phyloP scores from a whole-genome alignment of 1,140 invertebrate genomes.

The Drosophila ambigua region DNA sequence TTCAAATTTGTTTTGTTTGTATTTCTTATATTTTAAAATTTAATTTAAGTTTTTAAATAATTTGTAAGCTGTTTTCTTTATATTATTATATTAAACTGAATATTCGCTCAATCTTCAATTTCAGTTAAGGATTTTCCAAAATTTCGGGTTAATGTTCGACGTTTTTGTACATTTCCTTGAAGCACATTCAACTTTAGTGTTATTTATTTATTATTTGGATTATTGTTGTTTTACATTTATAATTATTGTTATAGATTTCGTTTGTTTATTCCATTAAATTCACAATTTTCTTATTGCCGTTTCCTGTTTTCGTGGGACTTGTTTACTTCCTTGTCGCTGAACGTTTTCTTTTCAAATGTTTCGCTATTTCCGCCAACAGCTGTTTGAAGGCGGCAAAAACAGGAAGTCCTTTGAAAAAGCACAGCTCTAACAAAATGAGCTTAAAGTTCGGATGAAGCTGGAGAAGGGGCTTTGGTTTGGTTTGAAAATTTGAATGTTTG shows the following conservation, averaged over 20 bases:
- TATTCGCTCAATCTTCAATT: not conserved
- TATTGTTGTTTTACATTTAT: no score
- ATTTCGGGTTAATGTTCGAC: no score
- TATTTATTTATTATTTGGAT: no score
- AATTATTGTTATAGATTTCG: no score
- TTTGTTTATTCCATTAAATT: no score
- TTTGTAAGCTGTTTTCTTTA: no score
- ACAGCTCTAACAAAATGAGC: slow-evolving; percentile 15
- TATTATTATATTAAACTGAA: no score
- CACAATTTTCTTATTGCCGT: not conserved
- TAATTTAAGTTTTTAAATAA: not conserved
- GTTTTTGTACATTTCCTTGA: no score
- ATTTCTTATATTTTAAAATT: not conserved
- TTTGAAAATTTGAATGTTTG: not conserved
- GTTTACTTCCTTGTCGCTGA: slow-evolving; percentile 66
- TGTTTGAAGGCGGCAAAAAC: slow-evolving; percentile 29
- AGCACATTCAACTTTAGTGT: no score
- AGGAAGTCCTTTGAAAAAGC: slow-evolving; percentile 3
- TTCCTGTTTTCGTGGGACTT: not conserved
- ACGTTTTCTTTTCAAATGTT: slow-evolving; percentile 78
- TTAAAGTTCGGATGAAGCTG: not conserved
- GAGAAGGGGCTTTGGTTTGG: not conserved
- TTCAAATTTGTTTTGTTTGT: not conserved
- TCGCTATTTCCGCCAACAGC: slow-evolving; percentile 43
- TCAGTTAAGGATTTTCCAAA: not conserved